Base-by-base conservation (phyloP, 2,113 vertebrate species). In the Corythaixoides concolor region DNA sequence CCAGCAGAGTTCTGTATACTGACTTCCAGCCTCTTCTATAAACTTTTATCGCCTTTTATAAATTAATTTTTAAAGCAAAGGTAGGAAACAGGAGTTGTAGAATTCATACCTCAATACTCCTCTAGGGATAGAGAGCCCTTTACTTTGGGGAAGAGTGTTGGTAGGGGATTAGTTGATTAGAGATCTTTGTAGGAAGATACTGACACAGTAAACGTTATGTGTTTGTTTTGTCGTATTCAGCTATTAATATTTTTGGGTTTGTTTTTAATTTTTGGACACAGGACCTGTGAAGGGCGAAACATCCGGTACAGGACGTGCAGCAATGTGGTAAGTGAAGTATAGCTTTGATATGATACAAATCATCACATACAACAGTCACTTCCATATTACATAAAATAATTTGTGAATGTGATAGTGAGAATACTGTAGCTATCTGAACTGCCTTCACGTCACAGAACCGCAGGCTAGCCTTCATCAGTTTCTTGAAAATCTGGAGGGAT, bases 261-360 rank as follows among this genome's bases (percentile, higher is more conserved):
- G 32, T 78, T 89, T 95, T 97, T 94, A 62, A 76, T 94, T 95
- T 98, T 95, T 97, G 81, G 77, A 92, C 70, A 59, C 97, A 99
- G 99, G 98, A 99, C 97, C 93, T 99, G 99, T 66, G 99, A 99
- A 95, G 99, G 99, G 84, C 98, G 98, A 97, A 99, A 99, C 98
- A 99, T 99, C 94, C 98, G 99, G 73, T 99, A 99, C 94, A 98
- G 98, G 97, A 99, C 99, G 18, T 99, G 99, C 98, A 99, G 99
- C 98, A 99, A 99, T 84, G 99, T 99, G 99, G 99, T 99, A 98
- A 99, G 99, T 98, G 39, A 96, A 89, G 7, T 47, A 79, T 22
- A 81, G 23, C 66, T 88, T 50, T 85, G 28, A 64, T 76, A 4
- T 33, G 19, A 83, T 32, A 11, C 72, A 73, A 67, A 41, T 55